Base-by-base conservation (phyloP, 2,113 vertebrate genomes). In the Archocentrus centrarchus region DNA sequence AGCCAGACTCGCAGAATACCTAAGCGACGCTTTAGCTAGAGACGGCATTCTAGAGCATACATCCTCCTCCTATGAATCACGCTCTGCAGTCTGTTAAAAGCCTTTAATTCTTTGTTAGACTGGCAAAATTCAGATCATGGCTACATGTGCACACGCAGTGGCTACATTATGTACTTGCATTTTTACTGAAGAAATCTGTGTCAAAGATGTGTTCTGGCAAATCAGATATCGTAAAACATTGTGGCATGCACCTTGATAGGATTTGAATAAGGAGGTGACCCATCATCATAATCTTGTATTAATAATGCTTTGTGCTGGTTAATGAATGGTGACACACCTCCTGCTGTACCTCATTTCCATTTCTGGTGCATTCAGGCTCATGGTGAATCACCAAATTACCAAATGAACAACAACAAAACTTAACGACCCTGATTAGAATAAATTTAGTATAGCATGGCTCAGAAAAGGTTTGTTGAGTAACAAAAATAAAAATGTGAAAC, bases 321-420 rank as follows among this genome's bases (percentile, higher is more conserved):
- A 91, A 93, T 92, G 91, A 82, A 62, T 41, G 77, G 85, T 91
- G 89, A 84, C 87, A 86, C 75, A 73, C 83, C 85, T 70, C 85
- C 90, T 78, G 77, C 85, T 86, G 85, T 84, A 84, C 50, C 70
- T 82, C 24, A 70, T 35, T 61, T 82, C 75, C 62, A 83, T 75
- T 75, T 73, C 66, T 80, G 86, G 44, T 78, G 44, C 24, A 81
- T 87, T 84, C 47, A 84, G 75, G 63, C 91, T 90, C 80, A 77
- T 82, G 32, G 80, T 89, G 84, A 89, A 41, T 92, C 88, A 86
- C 86, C 79, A 83, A 79, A 87, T 86, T 83, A 59, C 84, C 55
- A 90, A 80, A 88, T 80, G 77, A 82, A 57, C 13, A n/a, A 73
- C 76, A 87, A 55, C 80, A 83, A 77, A 80, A 59, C 37, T 8